Conservation (phyloP, 2,113 vertebrate species). For the Barnardius zonarius region DNA sequence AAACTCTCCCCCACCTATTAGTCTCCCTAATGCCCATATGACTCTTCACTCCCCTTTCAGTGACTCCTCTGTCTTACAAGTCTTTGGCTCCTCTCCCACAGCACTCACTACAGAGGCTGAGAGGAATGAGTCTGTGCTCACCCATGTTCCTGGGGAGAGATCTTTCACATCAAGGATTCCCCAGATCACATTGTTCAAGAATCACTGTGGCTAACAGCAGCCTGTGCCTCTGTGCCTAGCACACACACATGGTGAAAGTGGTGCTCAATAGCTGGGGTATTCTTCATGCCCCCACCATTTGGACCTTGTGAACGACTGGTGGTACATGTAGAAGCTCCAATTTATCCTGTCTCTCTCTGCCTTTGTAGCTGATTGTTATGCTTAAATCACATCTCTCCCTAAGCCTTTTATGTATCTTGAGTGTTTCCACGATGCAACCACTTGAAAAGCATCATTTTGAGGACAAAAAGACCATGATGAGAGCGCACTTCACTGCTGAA, state of each 20-base stretch:
- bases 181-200: neutral
- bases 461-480: neutral
- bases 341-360: neutral
- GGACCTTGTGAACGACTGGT: neutral
- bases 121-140: neutral
- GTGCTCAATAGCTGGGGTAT: neutral
- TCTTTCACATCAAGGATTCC: neutral
- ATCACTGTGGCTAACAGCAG: neutral
- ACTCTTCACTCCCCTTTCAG: neutral
- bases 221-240: neutral
- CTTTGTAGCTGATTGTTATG: neutral
- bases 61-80: neutral
- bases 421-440: neutral
- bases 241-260: neutral
- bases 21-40: neutral
- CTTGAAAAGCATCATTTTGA: neutral
- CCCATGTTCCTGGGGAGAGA: neutral
- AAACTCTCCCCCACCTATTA: neutral
- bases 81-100: neutral
- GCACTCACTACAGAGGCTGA: neutral
- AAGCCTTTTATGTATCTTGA: neutral
- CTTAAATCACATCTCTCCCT: neutral
- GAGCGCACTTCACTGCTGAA: neutral
- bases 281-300: fast-evolving
- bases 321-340: neutral